Evolutionary conservation across 2,888 invertebrate species (phyloP), one percentile per base, ranked within the genome.

Genomic region (Tetragonula carbonaria): DNA sequence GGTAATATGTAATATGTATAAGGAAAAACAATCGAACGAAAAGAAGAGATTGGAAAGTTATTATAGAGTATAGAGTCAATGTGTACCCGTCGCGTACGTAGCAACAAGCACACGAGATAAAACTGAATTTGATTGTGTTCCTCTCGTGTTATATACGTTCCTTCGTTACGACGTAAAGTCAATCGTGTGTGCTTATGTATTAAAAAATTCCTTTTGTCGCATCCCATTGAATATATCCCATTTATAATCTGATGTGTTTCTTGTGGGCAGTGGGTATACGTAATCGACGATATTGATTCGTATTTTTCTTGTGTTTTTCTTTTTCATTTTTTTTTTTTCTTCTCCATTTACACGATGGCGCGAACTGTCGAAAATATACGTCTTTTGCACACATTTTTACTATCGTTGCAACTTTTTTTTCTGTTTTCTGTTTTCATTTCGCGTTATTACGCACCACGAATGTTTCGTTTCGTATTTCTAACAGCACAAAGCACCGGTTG

Each of bases 111-210:
- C 72, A 45, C 6, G 45, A 59, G 59, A 72, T 45, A 21, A 66
- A n/a, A 13, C n/a, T 8, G 28, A 62, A 62, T 62, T 28, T 62
- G 62, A 23, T 16, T n/a, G n/a, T 14, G 38, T 45, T 66, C 21
- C 45, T 45, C n/a, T n/a, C n/a, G n/a, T 45, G 33, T 28, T 28
- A 28, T 66, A 38, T 33, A 33, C 8, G 1, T 8, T 18, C 38
- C n/a, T 55, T 21, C 21, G 11, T 18, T 66, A 8, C 38, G 78
- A 81, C 72, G 67, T 82, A 82, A 53, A 73, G 67, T 80, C 86
- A 85, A 86, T 55, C 70, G 55, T 72, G 45, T 59, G 73, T 62
- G 68, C 28, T 21, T 28, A 45, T 16, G 66, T 16, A 45, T 66
- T 38, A n/a, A 21, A 38, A 33, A 33, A 8, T 45, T n/a, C 6